Percentiles rank a stretch among this genome's conserved stretches.
phyloP scores from a whole-genome alignment of 2,797 vertebrate genomes.

The Ciconia nigra region DNA sequence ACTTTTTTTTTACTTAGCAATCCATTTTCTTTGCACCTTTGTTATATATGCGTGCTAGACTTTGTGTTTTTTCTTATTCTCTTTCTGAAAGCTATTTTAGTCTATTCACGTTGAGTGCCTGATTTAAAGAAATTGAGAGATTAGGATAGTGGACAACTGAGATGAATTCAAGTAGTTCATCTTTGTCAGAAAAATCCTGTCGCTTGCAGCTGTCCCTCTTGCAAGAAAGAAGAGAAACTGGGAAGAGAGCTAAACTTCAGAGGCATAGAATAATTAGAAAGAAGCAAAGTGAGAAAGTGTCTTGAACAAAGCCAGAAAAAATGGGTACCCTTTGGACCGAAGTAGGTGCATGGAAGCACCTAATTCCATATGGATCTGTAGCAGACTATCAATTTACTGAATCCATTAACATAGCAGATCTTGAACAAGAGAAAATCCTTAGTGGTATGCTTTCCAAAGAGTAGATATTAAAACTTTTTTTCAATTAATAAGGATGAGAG shows the following conservation, averaged over 20 bases:
- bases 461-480: not conserved
- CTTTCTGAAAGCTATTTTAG: not conserved
- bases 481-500: not conserved
- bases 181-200: constrained; percentile 4
- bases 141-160: not conserved
- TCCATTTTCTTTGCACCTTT: not conserved
- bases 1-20: not conserved
- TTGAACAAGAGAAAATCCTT: not conserved
- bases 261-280: not conserved
- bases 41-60: not conserved
- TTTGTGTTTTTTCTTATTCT: not conserved
- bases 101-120: not conserved
- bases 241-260: not conserved
- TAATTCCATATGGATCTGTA: not conserved
- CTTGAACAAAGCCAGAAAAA: not conserved
- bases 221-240: not conserved
- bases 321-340: not conserved
- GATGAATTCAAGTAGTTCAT: constrained; percentile 21
- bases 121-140: constrained; percentile 35
- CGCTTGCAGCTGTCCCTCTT: not conserved
- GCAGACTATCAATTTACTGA: not conserved
- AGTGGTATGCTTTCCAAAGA: not conserved
- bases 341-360: not conserved
- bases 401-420: not conserved
- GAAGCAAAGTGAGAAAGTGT: not conserved